A percentile compares a stretch with the other conserved stretches of the same genome.
phyloP scores from a whole-genome alignment of 2,113 vertebrate species.

The Plotosus lineatus region DNA sequence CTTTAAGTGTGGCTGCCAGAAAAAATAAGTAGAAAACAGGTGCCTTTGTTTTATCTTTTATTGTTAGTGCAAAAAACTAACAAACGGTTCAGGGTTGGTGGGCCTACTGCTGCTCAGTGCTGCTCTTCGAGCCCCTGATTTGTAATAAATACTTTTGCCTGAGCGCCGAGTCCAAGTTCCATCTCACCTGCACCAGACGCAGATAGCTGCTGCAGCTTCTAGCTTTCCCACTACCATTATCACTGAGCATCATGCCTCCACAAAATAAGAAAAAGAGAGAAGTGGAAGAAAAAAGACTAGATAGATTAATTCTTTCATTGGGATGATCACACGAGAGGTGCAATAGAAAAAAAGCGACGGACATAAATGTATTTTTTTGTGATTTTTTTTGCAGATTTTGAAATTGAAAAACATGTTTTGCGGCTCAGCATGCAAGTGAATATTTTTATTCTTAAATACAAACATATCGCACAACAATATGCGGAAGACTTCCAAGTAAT shows the following conservation, averaged over 20 bases:
- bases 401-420: too few relatives aligned
- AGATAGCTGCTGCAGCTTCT: conserved; percentile 45
- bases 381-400: too few relatives aligned
- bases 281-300: background rate
- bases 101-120: conserved; percentile 23
- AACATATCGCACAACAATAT: too few relatives aligned
- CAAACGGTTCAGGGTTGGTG: conserved; percentile 27
- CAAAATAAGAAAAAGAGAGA: background rate
- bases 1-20: conserved; percentile 50
- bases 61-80: conserved; percentile 51
- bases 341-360: too few relatives aligned
- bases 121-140: conserved; percentile 39
- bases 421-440: too few relatives aligned
- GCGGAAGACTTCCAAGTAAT: too few relatives aligned
- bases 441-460: too few relatives aligned
- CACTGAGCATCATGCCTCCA: conserved; percentile 37
- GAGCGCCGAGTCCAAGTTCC: conserved; percentile 49
- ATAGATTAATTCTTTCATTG: background rate
- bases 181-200: conserved; percentile 48
- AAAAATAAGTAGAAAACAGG: conserved; percentile 49
- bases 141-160: conserved; percentile 48
- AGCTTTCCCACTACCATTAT: conserved; percentile 56
- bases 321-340: too few relatives aligned
- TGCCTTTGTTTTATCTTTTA: conserved; percentile 55
- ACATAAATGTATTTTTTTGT: too few relatives aligned